A percentile compares a stretch with the other conserved stretches of the same genome.
phyloP scores from a whole-genome alignment of 2,797 vertebrate genomes.

The Furcifer pardalis region DNA sequence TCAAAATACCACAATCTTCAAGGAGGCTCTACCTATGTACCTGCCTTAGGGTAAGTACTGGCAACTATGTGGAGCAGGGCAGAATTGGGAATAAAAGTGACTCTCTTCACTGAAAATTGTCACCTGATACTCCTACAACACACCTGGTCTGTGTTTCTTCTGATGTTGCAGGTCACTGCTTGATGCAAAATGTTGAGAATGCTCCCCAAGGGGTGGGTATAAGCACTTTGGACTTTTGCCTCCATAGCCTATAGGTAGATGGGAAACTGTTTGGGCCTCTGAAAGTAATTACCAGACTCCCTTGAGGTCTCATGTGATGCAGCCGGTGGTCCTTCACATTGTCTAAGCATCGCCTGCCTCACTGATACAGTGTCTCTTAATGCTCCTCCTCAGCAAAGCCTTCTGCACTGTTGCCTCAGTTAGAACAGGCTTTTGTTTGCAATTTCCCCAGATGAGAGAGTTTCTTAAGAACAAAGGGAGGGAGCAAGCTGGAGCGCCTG shows the following conservation, averaged over 20 bases:
- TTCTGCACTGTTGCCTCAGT: slow-evolving; percentile 29
- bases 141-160: not conserved
- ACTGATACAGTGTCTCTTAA: slow-evolving; percentile 21
- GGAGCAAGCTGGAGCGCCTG: slow-evolving; percentile 68
- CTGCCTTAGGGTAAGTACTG: no score
- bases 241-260: not conserved
- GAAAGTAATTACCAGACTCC: not conserved
- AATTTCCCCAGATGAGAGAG: slow-evolving; percentile 72
- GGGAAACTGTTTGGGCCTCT: not conserved
- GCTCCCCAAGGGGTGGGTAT: no score
- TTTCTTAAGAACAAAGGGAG: slow-evolving; percentile 70
- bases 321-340: slow-evolving; percentile 8
- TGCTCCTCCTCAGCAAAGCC: slow-evolving; percentile 44
- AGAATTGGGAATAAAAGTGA: not conserved
- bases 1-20: no score
- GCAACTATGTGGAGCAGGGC: not conserved
- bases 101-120: not conserved
- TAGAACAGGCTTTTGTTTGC: slow-evolving; percentile 73
- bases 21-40: no score
- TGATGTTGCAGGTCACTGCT: not conserved
- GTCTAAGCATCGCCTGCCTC: not conserved
- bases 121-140: not conserved
- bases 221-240: not conserved
- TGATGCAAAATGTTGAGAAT: not conserved
- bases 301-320: slow-evolving; percentile 11